Evolutionary conservation across 2,797 vertebrate species (phyloP).

Genomic region (Cirrhinus mrigala): DNA sequence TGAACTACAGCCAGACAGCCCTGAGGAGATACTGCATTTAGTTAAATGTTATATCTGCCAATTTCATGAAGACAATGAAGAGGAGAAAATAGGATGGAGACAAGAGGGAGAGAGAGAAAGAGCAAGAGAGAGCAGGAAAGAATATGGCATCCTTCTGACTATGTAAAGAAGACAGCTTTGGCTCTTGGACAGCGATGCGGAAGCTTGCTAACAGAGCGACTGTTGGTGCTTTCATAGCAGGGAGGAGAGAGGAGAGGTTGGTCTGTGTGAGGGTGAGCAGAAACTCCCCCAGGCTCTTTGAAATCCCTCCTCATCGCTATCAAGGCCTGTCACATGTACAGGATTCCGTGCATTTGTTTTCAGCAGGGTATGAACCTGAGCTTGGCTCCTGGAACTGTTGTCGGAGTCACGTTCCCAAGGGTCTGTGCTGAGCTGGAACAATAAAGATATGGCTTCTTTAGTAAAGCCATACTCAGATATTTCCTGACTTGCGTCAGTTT

Average conservation of each 20-base stretch:
- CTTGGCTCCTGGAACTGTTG: constrained; percentile 36
- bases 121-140: constrained; percentile 66
- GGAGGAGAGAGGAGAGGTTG: constrained; percentile 54
- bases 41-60: constrained; percentile 86
- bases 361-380: constrained; percentile 53
- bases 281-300: constrained; percentile 60
- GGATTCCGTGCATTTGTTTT: constrained; percentile 53
- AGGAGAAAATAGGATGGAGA: constrained; percentile 63
- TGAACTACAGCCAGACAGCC: constrained; percentile 69
- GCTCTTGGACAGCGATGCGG: constrained; percentile 49
- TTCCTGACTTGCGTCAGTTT: neutral
- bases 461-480: constrained; percentile 23
- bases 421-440: constrained; percentile 46
- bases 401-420: constrained; percentile 33
- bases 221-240: constrained; percentile 39
- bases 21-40: constrained; percentile 79
- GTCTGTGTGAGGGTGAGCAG: constrained; percentile 52
- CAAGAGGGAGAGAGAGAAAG: constrained; percentile 60
- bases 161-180: constrained; percentile 70
- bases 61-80: constrained; percentile 77
- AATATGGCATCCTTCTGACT: constrained; percentile 70
- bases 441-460: constrained; percentile 38
- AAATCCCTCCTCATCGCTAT: constrained; percentile 75
- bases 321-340: constrained; percentile 68
- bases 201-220: constrained; percentile 39